These are phyloP conservation scores for Propithecus perrieri DNA, from an alignment of 2,797 vertebrate genomes.

Conservation along the genomic window DNA sequence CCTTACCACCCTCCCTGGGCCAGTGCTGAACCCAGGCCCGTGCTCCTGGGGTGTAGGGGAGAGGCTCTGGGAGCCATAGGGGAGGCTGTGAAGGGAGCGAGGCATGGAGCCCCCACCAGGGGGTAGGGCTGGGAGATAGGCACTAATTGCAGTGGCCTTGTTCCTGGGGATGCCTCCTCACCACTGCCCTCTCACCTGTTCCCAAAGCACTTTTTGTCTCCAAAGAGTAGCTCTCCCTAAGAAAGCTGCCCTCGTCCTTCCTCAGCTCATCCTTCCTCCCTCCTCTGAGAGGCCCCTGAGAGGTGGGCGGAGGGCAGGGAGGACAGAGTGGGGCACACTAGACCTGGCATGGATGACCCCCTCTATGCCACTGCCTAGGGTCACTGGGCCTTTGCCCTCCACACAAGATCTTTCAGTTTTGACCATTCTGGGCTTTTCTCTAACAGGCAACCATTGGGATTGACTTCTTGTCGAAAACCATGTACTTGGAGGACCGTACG, in stretches of 20 bases:
- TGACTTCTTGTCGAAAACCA: conserved; percentile 96
- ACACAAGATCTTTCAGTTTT: background rate
- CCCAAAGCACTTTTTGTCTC: background rate
- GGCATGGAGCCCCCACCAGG: too few species aligned
- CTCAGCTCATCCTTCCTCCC: background rate
- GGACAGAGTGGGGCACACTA: background rate
- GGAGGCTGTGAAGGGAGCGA: background rate
- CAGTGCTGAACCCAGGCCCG: background rate
- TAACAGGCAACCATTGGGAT: conserved; percentile 94
- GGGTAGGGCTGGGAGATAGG: background rate
- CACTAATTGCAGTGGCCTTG: background rate
- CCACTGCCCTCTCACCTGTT: background rate
- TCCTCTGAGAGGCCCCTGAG: background rate
- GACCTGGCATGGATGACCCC: too few species aligned
- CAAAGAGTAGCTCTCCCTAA: background rate
- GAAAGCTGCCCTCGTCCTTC: background rate
- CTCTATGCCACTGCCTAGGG: background rate
- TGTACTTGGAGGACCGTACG: conserved; percentile 95
- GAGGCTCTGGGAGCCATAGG: background rate
- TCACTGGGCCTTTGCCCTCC: background rate
- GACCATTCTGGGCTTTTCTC: conserved; percentile 67
- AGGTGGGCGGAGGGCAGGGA: background rate
- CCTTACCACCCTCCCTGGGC: too few species aligned
- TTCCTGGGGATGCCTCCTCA: background rate
- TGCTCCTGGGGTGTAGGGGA: background rate